A percentile compares a stretch with the other conserved stretches of the same genome.
These are phyloP conservation scores for Drosophila simulans DNA, from an alignment of 1,140 invertebrate species.

Conservation along the genomic window DNA sequence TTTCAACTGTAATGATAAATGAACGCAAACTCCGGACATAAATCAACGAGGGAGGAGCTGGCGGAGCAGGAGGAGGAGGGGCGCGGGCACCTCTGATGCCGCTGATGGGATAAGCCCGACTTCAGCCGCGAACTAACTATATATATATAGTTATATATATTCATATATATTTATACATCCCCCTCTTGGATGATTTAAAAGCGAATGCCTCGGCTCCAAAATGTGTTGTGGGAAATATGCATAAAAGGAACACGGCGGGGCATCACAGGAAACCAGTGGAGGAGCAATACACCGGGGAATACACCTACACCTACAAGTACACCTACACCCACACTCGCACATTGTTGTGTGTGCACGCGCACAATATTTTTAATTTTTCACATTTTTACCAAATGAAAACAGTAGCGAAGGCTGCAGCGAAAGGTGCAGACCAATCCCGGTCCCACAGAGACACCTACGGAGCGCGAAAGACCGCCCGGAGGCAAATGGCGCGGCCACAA, in stretches of 20 bases:
- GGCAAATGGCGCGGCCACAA: constrained; percentile 52
- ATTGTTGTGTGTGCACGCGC: constrained; percentile 39
- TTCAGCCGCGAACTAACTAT: constrained; percentile 73
- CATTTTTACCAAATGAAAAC: constrained; percentile 57
- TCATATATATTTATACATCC: constrained; percentile 7
- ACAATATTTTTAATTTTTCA: constrained; percentile 81
- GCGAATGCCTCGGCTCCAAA: constrained; percentile 69
- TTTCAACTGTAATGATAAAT: constrained; percentile 82
- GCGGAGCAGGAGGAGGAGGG: not conserved
- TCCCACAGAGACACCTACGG: constrained; percentile 43
- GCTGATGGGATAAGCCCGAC: constrained; percentile 78
- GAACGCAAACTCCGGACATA: constrained; percentile 80
- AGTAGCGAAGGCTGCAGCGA: constrained; percentile 15
- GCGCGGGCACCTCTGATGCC: constrained; percentile 63
- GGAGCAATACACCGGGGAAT: constrained; percentile 10
- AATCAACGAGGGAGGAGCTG: constrained; percentile 47
- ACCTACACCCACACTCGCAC: constrained; percentile 10
- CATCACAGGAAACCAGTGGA: constrained; percentile 24
- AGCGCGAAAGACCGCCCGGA: constrained; percentile 53
- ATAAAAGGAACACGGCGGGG: constrained; percentile 71
- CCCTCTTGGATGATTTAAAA: constrained; percentile 70
- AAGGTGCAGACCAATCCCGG: constrained; percentile 56
- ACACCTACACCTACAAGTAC: constrained; percentile 30
- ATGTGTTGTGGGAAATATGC: constrained; percentile 81
- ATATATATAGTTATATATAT: not conserved